Conservation (phyloP, 1,140 invertebrate genomes). For the Lysiphlebus fabarum region DNA sequence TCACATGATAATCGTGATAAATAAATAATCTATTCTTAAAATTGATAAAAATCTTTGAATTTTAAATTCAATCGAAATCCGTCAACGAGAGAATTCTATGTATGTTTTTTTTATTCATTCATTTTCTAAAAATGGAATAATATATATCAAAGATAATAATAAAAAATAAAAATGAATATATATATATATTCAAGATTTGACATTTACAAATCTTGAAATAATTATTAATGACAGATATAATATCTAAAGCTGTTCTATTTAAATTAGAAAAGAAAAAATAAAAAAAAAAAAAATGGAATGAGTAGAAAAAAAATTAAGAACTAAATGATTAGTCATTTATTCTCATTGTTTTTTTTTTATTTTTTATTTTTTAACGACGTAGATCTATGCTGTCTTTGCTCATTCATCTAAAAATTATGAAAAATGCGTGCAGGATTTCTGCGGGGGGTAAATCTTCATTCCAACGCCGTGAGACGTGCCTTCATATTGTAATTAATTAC, state of each 20-base stretch:
- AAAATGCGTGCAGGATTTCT: constrained; percentile 29
- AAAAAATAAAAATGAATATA: no score
- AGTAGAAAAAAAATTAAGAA: background rate
- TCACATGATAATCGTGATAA: no score
- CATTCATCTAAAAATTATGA: constrained; percentile 43
- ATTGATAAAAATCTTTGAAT: no score
- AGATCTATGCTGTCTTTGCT: background rate
- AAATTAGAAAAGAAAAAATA: background rate
- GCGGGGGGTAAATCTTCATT: constrained; percentile 43
- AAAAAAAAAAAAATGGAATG: constrained; percentile 3
- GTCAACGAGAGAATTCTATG: no score
- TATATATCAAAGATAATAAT: no score
- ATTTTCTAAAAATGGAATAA: no score
- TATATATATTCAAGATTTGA: no score
- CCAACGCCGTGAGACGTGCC: constrained; percentile 24
- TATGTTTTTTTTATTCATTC: no score
- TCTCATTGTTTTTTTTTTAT: background rate
- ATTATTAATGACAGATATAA: constrained; percentile 9
- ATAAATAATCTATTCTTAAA: no score
- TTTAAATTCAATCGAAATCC: no score
- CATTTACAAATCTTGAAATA: constrained; percentile 8
- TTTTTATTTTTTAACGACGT: constrained; percentile 1
- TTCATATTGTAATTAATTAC: constrained; percentile 46
- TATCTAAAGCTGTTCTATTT: no score
- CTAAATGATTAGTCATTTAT: background rate